Conservation (phyloP, 2,797 vertebrate species). For the Phoeniculus purpureus region DNA sequence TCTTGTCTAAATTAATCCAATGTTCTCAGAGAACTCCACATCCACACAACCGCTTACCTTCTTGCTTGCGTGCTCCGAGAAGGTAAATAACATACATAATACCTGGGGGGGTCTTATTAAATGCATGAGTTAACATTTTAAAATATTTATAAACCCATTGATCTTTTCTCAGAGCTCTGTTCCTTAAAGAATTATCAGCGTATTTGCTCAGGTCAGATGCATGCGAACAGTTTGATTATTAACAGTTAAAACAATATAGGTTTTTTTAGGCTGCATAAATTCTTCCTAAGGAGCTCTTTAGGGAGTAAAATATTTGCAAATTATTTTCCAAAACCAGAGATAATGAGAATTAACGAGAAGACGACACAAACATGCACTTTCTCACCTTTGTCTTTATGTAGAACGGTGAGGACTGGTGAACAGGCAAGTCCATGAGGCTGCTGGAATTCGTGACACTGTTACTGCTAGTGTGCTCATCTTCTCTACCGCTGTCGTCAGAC, state of each 20-base stretch:
- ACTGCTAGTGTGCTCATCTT: conserved; percentile 89
- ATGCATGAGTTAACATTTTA: background rate
- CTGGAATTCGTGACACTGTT: conserved; percentile 89
- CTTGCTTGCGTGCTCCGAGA: background rate
- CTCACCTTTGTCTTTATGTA: conserved; percentile 91
- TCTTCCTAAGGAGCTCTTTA: background rate
- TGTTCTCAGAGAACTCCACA: background rate
- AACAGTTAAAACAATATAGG: background rate
- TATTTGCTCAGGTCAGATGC: background rate
- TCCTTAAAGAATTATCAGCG: background rate
- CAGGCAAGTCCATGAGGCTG: conserved; percentile 85
- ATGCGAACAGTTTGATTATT: background rate
- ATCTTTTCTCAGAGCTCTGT: background rate
- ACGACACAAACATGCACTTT: background rate
- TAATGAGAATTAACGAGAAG: background rate
- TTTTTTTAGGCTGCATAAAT: background rate
- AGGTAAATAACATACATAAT: background rate
- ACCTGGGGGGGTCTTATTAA: accelerated
- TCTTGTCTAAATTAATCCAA: background rate
- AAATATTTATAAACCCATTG: background rate
- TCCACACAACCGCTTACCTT: background rate
- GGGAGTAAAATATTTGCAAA: background rate
- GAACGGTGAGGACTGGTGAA: conserved; percentile 88
- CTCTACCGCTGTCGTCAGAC: conserved; percentile 92
- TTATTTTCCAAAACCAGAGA: background rate